Evolutionary conservation across 2,113 vertebrate species (phyloP).

Genomic region (Nansenia antarctica): DNA sequence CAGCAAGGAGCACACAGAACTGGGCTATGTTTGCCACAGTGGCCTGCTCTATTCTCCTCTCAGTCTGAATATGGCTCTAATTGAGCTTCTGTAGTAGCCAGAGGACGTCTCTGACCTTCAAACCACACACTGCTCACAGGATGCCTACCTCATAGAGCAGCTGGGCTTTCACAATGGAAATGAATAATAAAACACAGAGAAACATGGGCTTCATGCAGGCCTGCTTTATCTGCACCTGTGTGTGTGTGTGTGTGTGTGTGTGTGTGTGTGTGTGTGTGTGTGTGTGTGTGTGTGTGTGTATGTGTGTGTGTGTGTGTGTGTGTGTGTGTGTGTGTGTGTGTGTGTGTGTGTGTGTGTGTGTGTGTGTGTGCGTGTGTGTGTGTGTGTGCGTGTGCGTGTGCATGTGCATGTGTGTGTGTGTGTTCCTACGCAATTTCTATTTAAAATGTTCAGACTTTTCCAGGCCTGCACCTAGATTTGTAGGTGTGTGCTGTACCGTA

Average conservation of each 20-base stretch:
- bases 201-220: not conserved
- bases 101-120: constrained; percentile 71
- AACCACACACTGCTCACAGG: constrained; percentile 41
- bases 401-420: no score
- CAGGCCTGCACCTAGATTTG: no score
- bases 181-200: constrained; percentile 27
- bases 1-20: constrained; percentile 37
- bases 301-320: no score
- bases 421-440: no score
- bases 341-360: no score
- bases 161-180: constrained; percentile 30
- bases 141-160: constrained; percentile 9
- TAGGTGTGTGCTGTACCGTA: no score
- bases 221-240: not conserved
- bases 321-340: no score
- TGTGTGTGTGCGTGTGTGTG: no score
- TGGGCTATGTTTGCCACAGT: constrained; percentile 38
- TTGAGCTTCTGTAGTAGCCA: constrained; percentile 53
- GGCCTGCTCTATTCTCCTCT: constrained; percentile 33
- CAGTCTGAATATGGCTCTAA: constrained; percentile 53
- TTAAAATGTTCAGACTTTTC: no score
- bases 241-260: constrained; percentile 1
- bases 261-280: constrained; percentile 13
- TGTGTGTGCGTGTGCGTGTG: no score
- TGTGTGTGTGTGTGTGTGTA: no score